Base-by-base conservation (phyloP, 2,888 invertebrate genomes). In the Lucinisca nassula region DNA sequence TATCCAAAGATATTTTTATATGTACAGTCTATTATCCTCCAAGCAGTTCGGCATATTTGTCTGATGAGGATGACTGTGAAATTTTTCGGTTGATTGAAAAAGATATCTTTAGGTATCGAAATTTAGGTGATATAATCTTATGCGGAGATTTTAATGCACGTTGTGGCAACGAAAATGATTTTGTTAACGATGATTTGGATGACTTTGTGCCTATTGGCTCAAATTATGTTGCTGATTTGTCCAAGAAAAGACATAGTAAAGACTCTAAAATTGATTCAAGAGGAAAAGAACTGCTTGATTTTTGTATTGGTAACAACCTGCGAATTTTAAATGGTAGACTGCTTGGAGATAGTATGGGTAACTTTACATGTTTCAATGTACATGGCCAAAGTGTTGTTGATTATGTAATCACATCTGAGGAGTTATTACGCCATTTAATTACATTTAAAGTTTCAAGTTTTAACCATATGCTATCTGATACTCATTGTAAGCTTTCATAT, bases 381-480 rank as follows among this genome's bases (percentile, higher is more conserved):
- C 61, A 61, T 61, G 61, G 61, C 21, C 61, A 61, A 30, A 61
- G 61, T 61, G 61, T 61, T 30, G 61, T 30, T 30, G 61, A 61
- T 61, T 61, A 61, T 61, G 61, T 21, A 61, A 24, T 61, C 4
- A 21, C 17, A 61, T 61, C 61, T 30, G 61, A 61, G 6, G 32
- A 61, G 30, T 27, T 61, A 4, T 30, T 61, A 30, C 3, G 32
- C 24, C 61, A 61, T 3, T 10, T 61, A 6, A 8, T 61, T 27
- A 17, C 61, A 30, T 61, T 61, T 61, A 61, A 6, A 61, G 61
- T 61, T 6, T 61, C 61, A 10, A 21, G 14, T 17, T 61, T 61
- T 27, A 24, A 30, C 30, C 8, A 4, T 27, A 10, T 61, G 8
- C 8, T 61, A 6, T 30, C 30, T 30, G n/a, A n/a, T n/a, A n/a